Evolutionary conservation across 2,888 invertebrate species (phyloP).

Genomic region (Conistra vaccinii): DNA sequence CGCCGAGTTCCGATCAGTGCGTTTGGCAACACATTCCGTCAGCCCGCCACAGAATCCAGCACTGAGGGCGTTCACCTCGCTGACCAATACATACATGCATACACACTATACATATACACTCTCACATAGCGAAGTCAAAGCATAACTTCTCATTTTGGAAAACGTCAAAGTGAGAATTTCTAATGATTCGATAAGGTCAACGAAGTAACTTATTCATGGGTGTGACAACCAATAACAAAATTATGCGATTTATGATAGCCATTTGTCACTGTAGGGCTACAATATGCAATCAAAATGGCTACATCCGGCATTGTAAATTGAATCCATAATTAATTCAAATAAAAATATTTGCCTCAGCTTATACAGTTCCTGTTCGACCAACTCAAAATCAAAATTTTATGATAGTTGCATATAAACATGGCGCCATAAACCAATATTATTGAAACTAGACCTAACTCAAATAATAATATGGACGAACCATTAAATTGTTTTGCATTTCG

Average conservation of each 20-base stretch:
- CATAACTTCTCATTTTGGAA: slow-evolving; percentile 49
- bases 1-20: slow-evolving; percentile 85
- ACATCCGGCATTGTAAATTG: slow-evolving; percentile 11
- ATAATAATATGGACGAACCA: neutral
- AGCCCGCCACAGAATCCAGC: slow-evolving; percentile 81
- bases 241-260: slow-evolving; percentile 21
- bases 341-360: slow-evolving; percentile 14
- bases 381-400: slow-evolving; percentile 6
- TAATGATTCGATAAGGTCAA: slow-evolving; percentile 25
- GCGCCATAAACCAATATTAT: neutral
- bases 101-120: slow-evolving; percentile 60
- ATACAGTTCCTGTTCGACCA: neutral
- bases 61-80: slow-evolving; percentile 83
- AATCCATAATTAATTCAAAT: slow-evolving; percentile 10
- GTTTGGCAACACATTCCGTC: slow-evolving; percentile 89
- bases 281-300: slow-evolving; percentile 4
- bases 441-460: neutral
- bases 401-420: neutral
- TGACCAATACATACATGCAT: slow-evolving; percentile 71
- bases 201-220: slow-evolving; percentile 14
- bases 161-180: slow-evolving; percentile 38
- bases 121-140: slow-evolving; percentile 61
- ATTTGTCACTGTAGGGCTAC: slow-evolving; percentile 20
- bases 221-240: slow-evolving; percentile 22
- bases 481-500: slow-evolving; percentile 13